Percentiles rank a stretch among this genome's conserved stretches.
phyloP scores from a whole-genome alignment of 2,888 invertebrate species.

The Agapostemon virescens region DNA sequence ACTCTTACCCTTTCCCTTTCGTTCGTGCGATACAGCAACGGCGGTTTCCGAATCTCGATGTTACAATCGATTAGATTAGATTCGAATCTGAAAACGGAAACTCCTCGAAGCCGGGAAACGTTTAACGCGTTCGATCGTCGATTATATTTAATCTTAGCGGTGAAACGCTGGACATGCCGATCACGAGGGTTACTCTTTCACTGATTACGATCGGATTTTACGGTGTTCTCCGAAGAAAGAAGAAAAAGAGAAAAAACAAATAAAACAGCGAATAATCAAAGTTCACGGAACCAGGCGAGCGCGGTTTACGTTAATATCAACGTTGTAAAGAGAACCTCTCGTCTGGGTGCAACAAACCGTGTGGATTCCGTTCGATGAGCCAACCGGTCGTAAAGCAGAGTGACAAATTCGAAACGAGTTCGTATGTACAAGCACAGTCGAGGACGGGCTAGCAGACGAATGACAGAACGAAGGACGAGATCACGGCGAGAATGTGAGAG shows the following conservation, averaged over 20 bases:
- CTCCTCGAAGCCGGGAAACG: neutral
- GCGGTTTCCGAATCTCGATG: slow-evolving; percentile 31
- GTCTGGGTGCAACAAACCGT: neutral
- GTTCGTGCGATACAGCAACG: slow-evolving; percentile 9
- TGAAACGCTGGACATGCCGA: slow-evolving; percentile 19
- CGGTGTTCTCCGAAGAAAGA: neutral
- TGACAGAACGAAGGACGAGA: slow-evolving; percentile 58
- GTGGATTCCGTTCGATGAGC: neutral
- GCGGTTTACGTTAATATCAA: neutral
- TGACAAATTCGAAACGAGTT: neutral
- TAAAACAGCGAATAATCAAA: neutral
- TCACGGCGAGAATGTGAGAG: slow-evolving; percentile 33
- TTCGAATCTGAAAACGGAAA: slow-evolving; percentile 25
- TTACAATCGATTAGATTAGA: slow-evolving; percentile 44
- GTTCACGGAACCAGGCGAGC: neutral
- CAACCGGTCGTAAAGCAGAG: neutral
- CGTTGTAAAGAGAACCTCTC: neutral
- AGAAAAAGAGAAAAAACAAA: too few species aligned
- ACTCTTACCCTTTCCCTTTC: slow-evolving; percentile 31
- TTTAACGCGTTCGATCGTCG: neutral
- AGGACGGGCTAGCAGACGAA: slow-evolving; percentile 71
- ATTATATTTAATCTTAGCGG: neutral
- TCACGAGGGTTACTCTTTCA: slow-evolving; percentile 31
- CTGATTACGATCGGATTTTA: slow-evolving; percentile 19
- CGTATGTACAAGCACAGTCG: slow-evolving; percentile 21